A percentile compares a stretch with the other conserved stretches of the same genome.
Conservation (phyloP, 2,888 invertebrate genomes). For the Alcis repandata region DNA sequence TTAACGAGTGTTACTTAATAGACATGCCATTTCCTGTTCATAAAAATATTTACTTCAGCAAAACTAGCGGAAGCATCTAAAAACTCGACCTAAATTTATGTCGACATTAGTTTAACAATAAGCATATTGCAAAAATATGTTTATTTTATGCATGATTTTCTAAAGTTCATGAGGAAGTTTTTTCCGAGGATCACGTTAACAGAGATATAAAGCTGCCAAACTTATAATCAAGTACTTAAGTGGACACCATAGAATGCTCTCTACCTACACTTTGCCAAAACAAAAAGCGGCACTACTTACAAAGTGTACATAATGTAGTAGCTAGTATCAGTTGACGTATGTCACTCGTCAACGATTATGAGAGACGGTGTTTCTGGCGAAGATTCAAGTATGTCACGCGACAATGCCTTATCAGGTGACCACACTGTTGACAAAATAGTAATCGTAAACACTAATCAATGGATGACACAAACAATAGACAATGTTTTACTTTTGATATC, state of each 20-base stretch:
- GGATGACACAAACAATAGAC: slow-evolving; percentile 5
- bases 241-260: not conserved
- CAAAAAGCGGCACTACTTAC: not conserved
- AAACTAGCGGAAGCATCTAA: no score
- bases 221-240: no score
- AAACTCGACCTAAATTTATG: no score
- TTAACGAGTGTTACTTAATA: no score
- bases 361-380: slow-evolving; percentile 59
- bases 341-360: slow-evolving; percentile 56
- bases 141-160: not conserved
- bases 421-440: slow-evolving; percentile 43
- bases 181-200: no score
- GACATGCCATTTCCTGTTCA: not conserved
- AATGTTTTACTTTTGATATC: not conserved
- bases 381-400: slow-evolving; percentile 65
- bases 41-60: not conserved
- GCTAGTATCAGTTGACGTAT: slow-evolving; percentile 47
- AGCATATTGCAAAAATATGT: not conserved
- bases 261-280: not conserved
- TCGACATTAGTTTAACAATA: not conserved
- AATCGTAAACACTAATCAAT: slow-evolving; percentile 28
- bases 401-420: slow-evolving; percentile 55
- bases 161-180: no score
- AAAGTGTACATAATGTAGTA: slow-evolving; percentile 14
- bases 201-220: no score